Evolutionary conservation across 1,140 invertebrate genomes (phyloP), one percentile per base, ranked within the genome.

Genomic region (Hestina assimilis): DNA sequence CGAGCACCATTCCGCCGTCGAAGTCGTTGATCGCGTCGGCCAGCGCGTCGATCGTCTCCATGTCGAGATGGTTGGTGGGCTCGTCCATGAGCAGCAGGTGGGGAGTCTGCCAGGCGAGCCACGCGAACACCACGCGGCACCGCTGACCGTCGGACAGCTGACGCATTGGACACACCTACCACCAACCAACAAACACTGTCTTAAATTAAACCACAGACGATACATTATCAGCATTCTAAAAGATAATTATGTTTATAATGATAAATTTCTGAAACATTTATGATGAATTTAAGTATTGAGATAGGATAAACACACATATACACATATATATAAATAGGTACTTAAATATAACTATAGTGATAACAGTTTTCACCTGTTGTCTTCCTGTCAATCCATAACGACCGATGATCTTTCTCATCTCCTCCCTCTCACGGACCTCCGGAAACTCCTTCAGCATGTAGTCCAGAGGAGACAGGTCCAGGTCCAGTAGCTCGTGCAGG

Each of bases 361-460:
- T n/a, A n/a, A n/a, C n/a, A 19, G 19, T 6, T 1, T 12, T 43
- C n/a, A 62, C 96, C 91, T 99, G 98, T 85, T 99, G 98, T 71
- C 97, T 92, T 3, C 98, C 98, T 12, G 98, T 97, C 3, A 99
- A 88, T 11, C 98, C 98, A 83, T 99, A 99, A 56, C 98, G 92
- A 2, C 99, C 99, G 75, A 99, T 98, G 62, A 99, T 99, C 89
- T 98, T 99, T 45, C 99, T 91, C 98, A 99, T 99, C 83, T 99
- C 98, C 89, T 99, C 99, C 23, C 95, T 93, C 87, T 99, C 99
- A 72, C 99, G 99, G 1, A 99, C 94, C 14, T 98, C 97, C 0
- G 99, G 98, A 82, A 98, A 99, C 61, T 93, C 92, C 73, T 94
- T 95, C 95, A 99, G 95, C 98, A 99, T 99, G 79, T 99, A 99